Percentiles rank a stretch among this genome's conserved stretches.
These are phyloP conservation scores for Callosobruchus maculatus DNA, from an alignment of 2,888 invertebrate genomes.

Conservation along the genomic window DNA sequence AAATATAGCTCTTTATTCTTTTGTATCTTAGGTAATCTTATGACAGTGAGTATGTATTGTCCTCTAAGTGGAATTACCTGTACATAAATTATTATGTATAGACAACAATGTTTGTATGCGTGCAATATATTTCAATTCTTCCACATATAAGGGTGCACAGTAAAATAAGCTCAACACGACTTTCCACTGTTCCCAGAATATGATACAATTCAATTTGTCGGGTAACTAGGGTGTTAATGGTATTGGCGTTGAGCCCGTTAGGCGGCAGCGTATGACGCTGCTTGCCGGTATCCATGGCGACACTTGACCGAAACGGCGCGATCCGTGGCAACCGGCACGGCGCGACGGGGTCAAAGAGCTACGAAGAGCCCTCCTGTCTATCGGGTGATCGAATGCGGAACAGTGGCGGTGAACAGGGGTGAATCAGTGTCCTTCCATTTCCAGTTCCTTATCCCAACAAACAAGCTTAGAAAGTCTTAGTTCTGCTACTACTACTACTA, in stretches of 20 bases:
- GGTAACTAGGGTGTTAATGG: background rate
- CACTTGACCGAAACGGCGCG: conserved; percentile 23
- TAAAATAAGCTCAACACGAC: background rate
- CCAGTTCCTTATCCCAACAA: too few relatives aligned
- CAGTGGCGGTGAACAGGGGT: background rate
- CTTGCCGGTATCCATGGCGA: conserved; percentile 25
- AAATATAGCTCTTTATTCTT: too few relatives aligned
- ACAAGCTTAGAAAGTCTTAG: too few relatives aligned
- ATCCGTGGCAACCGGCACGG: conserved; percentile 8
- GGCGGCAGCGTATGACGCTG: background rate
- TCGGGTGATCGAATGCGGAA: background rate
- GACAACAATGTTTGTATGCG: too few relatives aligned
- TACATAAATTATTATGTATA: too few relatives aligned
- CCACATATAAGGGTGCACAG: too few relatives aligned
- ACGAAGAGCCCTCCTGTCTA: background rate
- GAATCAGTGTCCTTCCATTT: too few relatives aligned
- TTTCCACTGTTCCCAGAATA: background rate
- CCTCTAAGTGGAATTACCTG: too few relatives aligned
- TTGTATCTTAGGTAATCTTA: too few relatives aligned
- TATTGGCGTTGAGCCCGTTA: background rate
- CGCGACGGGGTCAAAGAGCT: conserved; percentile 25
- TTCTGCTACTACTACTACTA: too few relatives aligned
- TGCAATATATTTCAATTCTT: too few relatives aligned
- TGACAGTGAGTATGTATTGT: too few relatives aligned
- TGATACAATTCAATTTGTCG: background rate